Evolutionary conservation across 2,888 invertebrate species (phyloP), one percentile per base, ranked within the genome.

Genomic region (Napeogenes inachia): DNA sequence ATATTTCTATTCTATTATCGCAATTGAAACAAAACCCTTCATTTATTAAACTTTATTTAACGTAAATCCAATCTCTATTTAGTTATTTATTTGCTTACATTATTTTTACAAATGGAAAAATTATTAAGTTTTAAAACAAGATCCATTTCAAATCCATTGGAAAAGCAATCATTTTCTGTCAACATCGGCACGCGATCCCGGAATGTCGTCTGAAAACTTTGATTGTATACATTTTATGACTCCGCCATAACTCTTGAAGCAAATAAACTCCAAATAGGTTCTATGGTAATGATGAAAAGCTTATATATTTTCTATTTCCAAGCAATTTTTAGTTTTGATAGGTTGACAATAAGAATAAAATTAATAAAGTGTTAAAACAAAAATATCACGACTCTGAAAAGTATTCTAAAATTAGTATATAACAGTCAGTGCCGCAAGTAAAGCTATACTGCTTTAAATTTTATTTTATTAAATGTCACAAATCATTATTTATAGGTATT

Each of bases 91-190:
- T 30, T 21, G 8, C 4, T 10, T 47, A 21, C 30, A 30, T 50
- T 30, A 12, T 30, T 30, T 50, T 50, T 12, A 30, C 10, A 50
- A 50, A 47, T 47, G 47, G 58, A 55, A 46, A 47, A 54, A 38
- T 60, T 56, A 53, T 57, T 59, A 63, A 66, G 60, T 68, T 68
- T 59, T 45, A 59, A 35, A 13, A 54, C 59, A 55, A 59, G 46
- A 69, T 69, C 68, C 71, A 67, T 66, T 67, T 63, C 63, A 38
- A 60, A 57, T 46, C 62, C 68, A 66, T 70, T 74, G 63, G 73
- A 64, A 75, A 77, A 76, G 72, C 75, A 75, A 81, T 81, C 78
- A 67, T 71, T 77, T 74, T 63, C 71, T 80, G 82, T 78, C 80
- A 75, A 72, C 72, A 55, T 32, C 56, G 75, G 72, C 82, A 82